Percentiles rank a stretch among this genome's conserved stretches.
phyloP scores from a whole-genome alignment of 2,888 invertebrate genomes.

The Hecatera dysodea region DNA sequence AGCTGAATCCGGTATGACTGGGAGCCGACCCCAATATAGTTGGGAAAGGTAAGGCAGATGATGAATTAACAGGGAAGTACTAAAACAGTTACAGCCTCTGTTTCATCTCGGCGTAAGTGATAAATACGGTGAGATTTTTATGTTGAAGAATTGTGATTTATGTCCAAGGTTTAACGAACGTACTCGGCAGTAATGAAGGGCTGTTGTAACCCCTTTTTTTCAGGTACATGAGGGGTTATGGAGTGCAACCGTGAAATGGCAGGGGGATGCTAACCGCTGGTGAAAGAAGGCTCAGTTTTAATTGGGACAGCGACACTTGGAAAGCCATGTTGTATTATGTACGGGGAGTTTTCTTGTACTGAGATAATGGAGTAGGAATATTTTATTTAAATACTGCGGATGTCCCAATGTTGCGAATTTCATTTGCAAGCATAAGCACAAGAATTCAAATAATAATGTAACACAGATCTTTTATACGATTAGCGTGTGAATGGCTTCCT shows the following conservation, averaged over 20 bases:
- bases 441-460: neutral
- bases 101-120: slow-evolving; percentile 75
- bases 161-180: slow-evolving; percentile 75
- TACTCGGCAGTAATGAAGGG: slow-evolving; percentile 78
- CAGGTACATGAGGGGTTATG: slow-evolving; percentile 53
- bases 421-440: neutral
- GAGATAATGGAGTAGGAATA: neutral
- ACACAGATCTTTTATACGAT: neutral
- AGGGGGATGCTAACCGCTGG: slow-evolving; percentile 51
- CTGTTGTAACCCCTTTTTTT: slow-evolving; percentile 68
- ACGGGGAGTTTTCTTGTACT: slow-evolving; percentile 5
- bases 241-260: slow-evolving; percentile 54
- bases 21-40: too few species aligned
- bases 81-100: slow-evolving; percentile 64
- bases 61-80: too few species aligned
- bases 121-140: slow-evolving; percentile 78
- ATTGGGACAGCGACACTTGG: slow-evolving; percentile 55
- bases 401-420: neutral
- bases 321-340: neutral
- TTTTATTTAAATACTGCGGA: neutral
- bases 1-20: too few species aligned
- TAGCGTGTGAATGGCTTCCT: too few species aligned
- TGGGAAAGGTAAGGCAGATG: too few species aligned
- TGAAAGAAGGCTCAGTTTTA: slow-evolving; percentile 57
- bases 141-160: slow-evolving; percentile 78